A percentile compares a stretch with the other conserved stretches of the same genome.
These are phyloP conservation scores for Archocentrus centrarchus DNA, from an alignment of 2,113 vertebrate species.

Conservation along the genomic window DNA sequence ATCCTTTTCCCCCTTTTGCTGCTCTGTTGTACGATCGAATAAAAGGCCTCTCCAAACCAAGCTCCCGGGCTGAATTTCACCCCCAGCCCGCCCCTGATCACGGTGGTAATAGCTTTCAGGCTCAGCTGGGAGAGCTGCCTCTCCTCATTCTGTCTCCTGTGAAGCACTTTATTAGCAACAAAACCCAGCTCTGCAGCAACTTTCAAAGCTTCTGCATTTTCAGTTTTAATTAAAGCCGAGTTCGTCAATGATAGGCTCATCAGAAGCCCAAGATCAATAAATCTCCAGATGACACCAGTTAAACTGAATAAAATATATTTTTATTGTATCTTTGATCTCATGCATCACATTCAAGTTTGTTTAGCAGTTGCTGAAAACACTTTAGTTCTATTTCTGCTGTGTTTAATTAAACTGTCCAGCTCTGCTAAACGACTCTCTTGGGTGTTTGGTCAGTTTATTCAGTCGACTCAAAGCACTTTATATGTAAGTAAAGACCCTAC, in stretches of 20 bases:
- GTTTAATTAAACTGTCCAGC: neutral
- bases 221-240: neutral
- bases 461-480: too few relatives aligned
- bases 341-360: neutral
- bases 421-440: neutral
- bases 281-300: neutral
- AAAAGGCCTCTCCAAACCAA: too few relatives aligned
- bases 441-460: too few relatives aligned
- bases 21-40: too few relatives aligned
- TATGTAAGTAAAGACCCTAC: too few relatives aligned
- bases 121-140: neutral
- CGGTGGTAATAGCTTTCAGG: neutral
- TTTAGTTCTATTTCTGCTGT: neutral
- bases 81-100: neutral
- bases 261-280: neutral
- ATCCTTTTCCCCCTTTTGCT: too few relatives aligned
- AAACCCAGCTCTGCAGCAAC: neutral
- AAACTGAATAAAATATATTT: neutral
- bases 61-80: too few relatives aligned
- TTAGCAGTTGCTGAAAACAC: neutral
- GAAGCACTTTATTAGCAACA: neutral
- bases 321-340: neutral
- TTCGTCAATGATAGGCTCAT: rapidly evolving
- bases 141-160: neutral
- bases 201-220: neutral